phyloP scores from a whole-genome alignment of 2,113 vertebrate species.

The Cacatua alba region DNA sequence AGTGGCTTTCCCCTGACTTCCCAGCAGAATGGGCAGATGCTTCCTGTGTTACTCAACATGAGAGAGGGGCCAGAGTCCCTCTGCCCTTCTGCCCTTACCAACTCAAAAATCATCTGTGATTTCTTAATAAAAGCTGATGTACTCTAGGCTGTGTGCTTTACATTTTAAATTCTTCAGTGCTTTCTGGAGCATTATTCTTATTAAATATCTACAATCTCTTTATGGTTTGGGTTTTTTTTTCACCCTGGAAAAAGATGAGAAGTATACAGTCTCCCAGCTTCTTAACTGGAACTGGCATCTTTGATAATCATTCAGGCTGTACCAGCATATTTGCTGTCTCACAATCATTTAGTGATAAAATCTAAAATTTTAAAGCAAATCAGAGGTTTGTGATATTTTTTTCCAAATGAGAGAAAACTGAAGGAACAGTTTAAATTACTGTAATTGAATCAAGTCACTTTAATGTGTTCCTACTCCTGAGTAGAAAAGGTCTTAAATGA shows the following conservation, averaged over 20 bases:
- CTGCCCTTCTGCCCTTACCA: not conserved
- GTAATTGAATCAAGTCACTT: not conserved
- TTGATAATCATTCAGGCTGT: not conserved
- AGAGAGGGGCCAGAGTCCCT: not conserved
- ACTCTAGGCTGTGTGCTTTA: not conserved
- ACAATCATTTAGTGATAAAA: not conserved
- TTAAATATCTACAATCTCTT: not conserved
- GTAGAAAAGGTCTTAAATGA: not conserved
- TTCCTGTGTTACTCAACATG: not conserved
- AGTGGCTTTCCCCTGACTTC: not conserved
- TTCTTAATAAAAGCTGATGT: not conserved
- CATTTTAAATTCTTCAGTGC: not conserved
- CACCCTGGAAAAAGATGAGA: not conserved
- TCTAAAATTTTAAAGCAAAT: not conserved
- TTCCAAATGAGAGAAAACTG: not conserved
- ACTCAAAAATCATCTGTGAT: not conserved
- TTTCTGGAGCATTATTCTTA: not conserved
- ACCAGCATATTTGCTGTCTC: not conserved
- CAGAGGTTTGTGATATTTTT: not conserved
- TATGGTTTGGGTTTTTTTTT: not conserved
- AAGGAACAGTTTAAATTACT: not conserved
- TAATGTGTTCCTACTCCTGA: not conserved
- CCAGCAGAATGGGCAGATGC: not conserved
- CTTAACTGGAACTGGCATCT: not conserved
- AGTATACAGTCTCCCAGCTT: not conserved